Base-by-base conservation (phyloP, 2,888 invertebrate genomes). In the Hirtodrosophila duncani region DNA sequence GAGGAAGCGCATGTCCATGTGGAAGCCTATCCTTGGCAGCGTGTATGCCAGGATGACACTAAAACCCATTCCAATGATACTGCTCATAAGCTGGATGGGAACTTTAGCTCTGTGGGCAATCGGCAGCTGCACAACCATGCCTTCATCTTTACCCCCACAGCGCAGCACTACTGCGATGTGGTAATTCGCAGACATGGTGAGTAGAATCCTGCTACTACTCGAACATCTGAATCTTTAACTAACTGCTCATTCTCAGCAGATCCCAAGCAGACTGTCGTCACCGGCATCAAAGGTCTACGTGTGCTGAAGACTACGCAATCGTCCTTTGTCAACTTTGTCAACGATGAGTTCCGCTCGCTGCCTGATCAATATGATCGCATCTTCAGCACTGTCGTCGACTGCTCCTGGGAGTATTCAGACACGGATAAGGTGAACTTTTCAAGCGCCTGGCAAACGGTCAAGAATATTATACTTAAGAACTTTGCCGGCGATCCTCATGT, bases 261-360 rank as follows among this genome's bases (percentile, higher is more conserved):
- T 67, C 84, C 87, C 9, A 78, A 75, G 6, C 89, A 92, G 5
- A 87, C 88, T 45, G 90, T 93, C 30, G 90, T 90, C 42, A 91
- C 92, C 5, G 93, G 94, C 5, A 85, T 94, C 41, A 91, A 90
- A 67, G 91, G 90, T 13, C 87, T 94, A 13, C 89, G 93, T 26
- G 91, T 94, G 0, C 85, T 94, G 57, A 94, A 94, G 85, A 94
- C 94, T 0, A 94, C 94, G 0, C 92, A 94, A 82, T 94, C 94
- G 0, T 82, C 93, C 0, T 94, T 94, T 81, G 91, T 90, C 2
- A 92, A 94, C 84, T 94, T 94, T 79, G 91, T 93, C 13, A 90
- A 91, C 81, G 94, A 94, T 78, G 94, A 93, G 71, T 94, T 91
- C 84, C 90, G 93, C 16, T 92, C 93, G 0, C 87, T 94, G 11